Evolutionary conservation across 92 coral and sea anemone species (phyloP), one percentile per base, ranked within the genome.

Genomic region (Porites lobata): DNA sequence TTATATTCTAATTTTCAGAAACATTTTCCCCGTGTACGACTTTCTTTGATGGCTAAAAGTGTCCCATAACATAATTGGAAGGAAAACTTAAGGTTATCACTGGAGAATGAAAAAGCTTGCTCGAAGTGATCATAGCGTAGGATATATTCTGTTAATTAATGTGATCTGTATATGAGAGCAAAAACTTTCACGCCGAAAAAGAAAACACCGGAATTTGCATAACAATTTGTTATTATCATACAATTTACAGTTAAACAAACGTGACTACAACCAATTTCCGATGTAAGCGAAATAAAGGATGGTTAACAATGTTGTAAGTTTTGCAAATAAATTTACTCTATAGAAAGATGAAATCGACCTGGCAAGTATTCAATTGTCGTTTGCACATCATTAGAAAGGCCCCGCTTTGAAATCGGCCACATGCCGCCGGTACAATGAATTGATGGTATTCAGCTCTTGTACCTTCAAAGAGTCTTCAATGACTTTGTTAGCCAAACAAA

Each of bases 241-340:
- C 56, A 19, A 72, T 72, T 72, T 72, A 72, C 22, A 43, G 77
- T 53, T 19, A 57, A 76, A 20, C 80, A 76, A 76, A 76, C 29
- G 9, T 13, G 26, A 76, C 12, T 75, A 18, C 7, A n/a, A 51
- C 63, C 38, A 9, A 19, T n/a, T 73, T 73, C 78, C 19, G 18
- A 52, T 52, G 32, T 26, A 18, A 17, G 19, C 63, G n/a, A 74
- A 1, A 51, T 3, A n/a, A 52, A 11, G 12, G 15, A 4, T 0
- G 5, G 68, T 26, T 4, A 7, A 57, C 17, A 76, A 26, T 20
- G 8, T 52, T 74, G 43, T 57, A 24, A 21, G 9, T 74, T 72
- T 74, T 74, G 78, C 64, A 52, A 51, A 20, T 5, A 74, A 14
- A 4, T 8, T 24, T 6, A 8, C 29, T 2, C 11, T 15, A 20